Conservation (phyloP, 1,140 invertebrate genomes). For the Temnothorax nylanderi region DNA sequence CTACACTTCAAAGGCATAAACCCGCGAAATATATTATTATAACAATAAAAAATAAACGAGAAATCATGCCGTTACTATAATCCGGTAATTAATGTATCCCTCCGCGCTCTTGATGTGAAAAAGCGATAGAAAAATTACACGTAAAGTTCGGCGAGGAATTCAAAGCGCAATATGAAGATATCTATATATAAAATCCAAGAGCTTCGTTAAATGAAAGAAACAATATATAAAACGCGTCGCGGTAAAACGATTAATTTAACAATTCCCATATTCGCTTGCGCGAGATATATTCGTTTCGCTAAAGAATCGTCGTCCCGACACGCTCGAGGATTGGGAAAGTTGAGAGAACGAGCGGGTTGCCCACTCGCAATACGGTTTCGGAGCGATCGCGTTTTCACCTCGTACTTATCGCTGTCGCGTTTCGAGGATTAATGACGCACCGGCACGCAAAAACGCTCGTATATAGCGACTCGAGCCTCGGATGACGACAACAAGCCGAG, state of each 20-base stretch:
- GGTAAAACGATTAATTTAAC: not conserved
- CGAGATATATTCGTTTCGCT: not conserved
- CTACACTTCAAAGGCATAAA: not conserved
- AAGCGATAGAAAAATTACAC: not conserved
- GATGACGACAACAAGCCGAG: not conserved
- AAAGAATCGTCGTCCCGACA: not conserved
- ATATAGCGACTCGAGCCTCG: not conserved
- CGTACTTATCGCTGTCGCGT: not conserved
- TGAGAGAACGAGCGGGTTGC: not conserved
- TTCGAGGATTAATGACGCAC: not conserved
- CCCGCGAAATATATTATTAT: not conserved
- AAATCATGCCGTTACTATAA: not conserved
- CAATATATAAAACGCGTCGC: not conserved
- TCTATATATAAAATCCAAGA: not conserved
- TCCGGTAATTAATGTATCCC: no score
- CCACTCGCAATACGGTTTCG: not conserved
- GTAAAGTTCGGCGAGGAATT: not conserved
- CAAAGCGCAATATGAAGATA: no score
- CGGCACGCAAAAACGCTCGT: not conserved
- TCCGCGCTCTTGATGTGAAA: no score
- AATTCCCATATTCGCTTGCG: not conserved
- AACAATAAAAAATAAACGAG: conserved; percentile 6
- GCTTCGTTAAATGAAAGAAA: not conserved
- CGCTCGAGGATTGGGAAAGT: not conserved
- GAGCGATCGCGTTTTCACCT: not conserved